A percentile compares a stretch with the other conserved stretches of the same genome.
Conservation (phyloP, 2,888 invertebrate species). For the Unio delphinus region DNA sequence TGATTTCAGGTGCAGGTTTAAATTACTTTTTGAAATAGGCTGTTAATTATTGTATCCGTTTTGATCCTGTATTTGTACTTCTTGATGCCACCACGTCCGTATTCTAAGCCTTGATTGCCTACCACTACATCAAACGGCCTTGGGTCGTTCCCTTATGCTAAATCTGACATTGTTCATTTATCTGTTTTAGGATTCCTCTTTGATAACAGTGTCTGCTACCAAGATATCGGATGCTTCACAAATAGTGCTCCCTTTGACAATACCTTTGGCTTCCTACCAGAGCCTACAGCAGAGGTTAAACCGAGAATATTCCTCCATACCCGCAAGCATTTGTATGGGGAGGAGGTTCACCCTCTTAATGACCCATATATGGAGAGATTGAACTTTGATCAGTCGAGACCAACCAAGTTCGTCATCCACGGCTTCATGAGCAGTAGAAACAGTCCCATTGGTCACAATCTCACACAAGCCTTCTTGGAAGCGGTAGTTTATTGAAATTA, state of each 20-base stretch:
- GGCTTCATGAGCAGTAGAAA: conserved; percentile 84
- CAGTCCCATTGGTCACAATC: conserved; percentile 93
- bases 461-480: conserved; percentile 90
- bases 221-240: conserved; percentile 52
- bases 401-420: conserved; percentile 91
- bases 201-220: conserved; percentile 47
- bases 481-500: conserved; percentile 76
- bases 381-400: conserved; percentile 83
- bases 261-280: conserved; percentile 45
- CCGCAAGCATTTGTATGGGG: conserved; percentile 65
- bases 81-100: too few relatives aligned
- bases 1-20: too few relatives aligned
- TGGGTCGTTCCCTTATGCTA: too few relatives aligned
- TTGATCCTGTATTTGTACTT: too few relatives aligned
- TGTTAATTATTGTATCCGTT: too few relatives aligned
- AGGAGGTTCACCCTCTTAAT: conserved; percentile 73
- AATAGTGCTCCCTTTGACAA: conserved; percentile 45
- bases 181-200: conserved; percentile 30
- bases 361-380: conserved; percentile 82
- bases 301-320: conserved; percentile 74
- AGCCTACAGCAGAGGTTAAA: conserved; percentile 39
- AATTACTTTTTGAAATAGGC: too few relatives aligned
- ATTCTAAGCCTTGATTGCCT: too few relatives aligned
- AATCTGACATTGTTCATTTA: too few relatives aligned
- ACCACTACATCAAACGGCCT: too few relatives aligned